Evolutionary conservation across 1,140 invertebrate genomes (phyloP), one percentile per base, ranked within the genome.

Genomic region (Drosophila nebulosa): DNA sequence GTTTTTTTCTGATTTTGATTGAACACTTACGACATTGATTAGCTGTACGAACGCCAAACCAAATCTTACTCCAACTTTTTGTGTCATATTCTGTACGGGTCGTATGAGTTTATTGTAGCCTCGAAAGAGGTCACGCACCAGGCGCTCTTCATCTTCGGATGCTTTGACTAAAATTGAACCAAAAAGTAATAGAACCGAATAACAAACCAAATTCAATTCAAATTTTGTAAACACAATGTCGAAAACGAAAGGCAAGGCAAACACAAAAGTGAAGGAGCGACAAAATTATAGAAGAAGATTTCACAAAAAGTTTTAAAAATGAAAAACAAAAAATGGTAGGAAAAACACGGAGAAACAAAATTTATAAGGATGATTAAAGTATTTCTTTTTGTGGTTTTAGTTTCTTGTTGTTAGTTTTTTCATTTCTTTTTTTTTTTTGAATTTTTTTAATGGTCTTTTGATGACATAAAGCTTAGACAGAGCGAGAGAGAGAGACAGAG

Each of bases 41-140:
- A 99, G 95, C 93, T 99, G 98, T 77, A 99, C 98, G 91, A 99
- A 98, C 69, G 98, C 98, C 57, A 99, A 94, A 69, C 97, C 98
- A 92, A 99, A 99, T 89, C 96, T 94, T 68, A 99, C 98, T 92
- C 97, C 96, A 64, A 99, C 97, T 92, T 98, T 98, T 92, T 99
- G 96, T 77, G 97, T 99, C 95, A 98, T 98, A 92, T 99, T 98
- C 92, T 97, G 95, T 64, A 99, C 99, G 32, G 99, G 99, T 86
- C 99, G 95, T 91, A 99, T 99, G 51, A 99, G 95, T 91, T 99
- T 98, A 93, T 99, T 99, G 94, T 99, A 99, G 70, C 98, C 98
- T 88, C 97, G 95, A 93, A 99, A 99, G 57, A 99, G 94, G 93
- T 99, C 97, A 76, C 97, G 94, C 56, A 99, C 97, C 86, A 99